Conservation (phyloP, 2,888 invertebrate species). For the Philaethria dido region DNA sequence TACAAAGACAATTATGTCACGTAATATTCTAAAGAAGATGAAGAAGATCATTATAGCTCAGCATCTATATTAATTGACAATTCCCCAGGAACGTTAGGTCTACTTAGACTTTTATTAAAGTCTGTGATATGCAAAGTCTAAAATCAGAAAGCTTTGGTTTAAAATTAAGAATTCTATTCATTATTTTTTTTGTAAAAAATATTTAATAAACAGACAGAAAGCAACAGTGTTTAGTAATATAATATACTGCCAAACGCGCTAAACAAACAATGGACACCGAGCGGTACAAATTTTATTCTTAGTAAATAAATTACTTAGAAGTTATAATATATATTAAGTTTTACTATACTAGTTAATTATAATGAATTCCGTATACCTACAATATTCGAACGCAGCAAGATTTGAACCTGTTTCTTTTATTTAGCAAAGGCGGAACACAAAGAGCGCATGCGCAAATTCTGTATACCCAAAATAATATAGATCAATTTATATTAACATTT, state of each 20-base stretch:
- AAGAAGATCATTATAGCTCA: slow-evolving; percentile 10
- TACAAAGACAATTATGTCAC: slow-evolving; percentile 8
- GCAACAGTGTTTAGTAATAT: background rate
- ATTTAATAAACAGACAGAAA: background rate
- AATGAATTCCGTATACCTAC: too few relatives aligned
- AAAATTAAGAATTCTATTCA: slow-evolving; percentile 7
- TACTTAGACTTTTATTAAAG: slow-evolving; percentile 9
- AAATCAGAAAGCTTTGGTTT: slow-evolving; percentile 8
- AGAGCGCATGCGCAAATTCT: background rate
- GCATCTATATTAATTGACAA: slow-evolving; percentile 11
- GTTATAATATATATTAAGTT: background rate
- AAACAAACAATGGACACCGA: background rate
- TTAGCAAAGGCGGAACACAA: background rate
- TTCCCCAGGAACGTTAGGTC: slow-evolving; percentile 14
- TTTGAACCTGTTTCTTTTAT: background rate
- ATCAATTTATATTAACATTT: background rate
- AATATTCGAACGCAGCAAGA: too few relatives aligned
- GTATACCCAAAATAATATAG: background rate
- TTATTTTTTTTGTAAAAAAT: background rate
- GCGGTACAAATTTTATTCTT: background rate
- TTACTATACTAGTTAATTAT: too few relatives aligned
- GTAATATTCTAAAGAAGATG: background rate
- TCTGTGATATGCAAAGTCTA: slow-evolving; percentile 1
- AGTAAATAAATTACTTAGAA: background rate
- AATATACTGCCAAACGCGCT: background rate